Conservation (phyloP, 2,888 invertebrate species). For the Lycia hirtaria region DNA sequence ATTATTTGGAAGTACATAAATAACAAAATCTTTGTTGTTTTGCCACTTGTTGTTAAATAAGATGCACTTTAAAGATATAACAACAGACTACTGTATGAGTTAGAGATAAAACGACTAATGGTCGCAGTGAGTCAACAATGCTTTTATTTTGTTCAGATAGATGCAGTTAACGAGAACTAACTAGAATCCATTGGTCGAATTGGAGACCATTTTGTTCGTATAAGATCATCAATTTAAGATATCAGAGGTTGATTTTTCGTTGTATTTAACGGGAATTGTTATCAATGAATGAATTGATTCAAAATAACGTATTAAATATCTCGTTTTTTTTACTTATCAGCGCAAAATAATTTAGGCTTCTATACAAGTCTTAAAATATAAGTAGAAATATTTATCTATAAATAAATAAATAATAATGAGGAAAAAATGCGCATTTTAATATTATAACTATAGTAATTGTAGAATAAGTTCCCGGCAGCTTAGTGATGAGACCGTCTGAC, state of each 20-base stretch:
- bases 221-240: constrained; percentile 27
- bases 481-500: too few relatives aligned
- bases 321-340: too few relatives aligned
- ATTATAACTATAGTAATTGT: too few relatives aligned
- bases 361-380: too few relatives aligned
- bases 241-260: neutral
- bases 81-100: constrained; percentile 32
- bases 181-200: constrained; percentile 68
- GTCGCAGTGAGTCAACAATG: constrained; percentile 57
- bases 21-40: neutral
- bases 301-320: too few relatives aligned
- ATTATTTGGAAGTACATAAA: too few relatives aligned
- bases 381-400: too few relatives aligned
- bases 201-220: constrained; percentile 38
- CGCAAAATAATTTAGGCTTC: too few relatives aligned
- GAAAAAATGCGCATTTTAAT: too few relatives aligned
- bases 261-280: too few relatives aligned
- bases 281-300: neutral
- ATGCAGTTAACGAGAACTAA: constrained; percentile 50
- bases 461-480: too few relatives aligned
- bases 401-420: too few relatives aligned
- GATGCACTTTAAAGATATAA: constrained; percentile 29
- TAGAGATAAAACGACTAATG: constrained; percentile 45
- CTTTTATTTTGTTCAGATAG: constrained; percentile 69
- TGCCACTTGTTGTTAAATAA: constrained; percentile 10